Conservation (phyloP, 1,140 invertebrate genomes). For the Asbolus verrucosus region DNA sequence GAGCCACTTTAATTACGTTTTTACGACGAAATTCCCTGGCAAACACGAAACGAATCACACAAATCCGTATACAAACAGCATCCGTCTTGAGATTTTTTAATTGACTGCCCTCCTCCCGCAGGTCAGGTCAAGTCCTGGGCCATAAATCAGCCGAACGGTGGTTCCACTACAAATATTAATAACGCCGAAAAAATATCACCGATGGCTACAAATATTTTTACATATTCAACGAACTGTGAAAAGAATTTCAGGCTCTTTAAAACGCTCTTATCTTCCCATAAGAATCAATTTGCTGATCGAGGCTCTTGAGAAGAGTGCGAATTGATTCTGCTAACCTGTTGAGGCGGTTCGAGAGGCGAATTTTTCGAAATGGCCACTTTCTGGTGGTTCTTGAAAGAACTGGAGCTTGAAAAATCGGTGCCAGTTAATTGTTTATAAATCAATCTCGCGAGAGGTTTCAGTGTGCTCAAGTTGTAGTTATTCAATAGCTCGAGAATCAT, state of each 20-base stretch:
- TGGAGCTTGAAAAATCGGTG: too few species aligned
- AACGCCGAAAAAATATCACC: not conserved
- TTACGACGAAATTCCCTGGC: not conserved
- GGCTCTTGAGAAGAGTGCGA: too few species aligned
- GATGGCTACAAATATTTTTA: slow-evolving; percentile 25
- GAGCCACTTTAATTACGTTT: not conserved
- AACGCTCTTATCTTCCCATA: too few species aligned
- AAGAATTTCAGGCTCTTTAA: slow-evolving; percentile 9
- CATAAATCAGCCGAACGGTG: slow-evolving; percentile 26
- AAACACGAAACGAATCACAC: not conserved
- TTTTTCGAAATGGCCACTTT: too few species aligned
- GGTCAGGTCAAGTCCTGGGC: slow-evolving; percentile 10
- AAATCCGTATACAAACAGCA: not conserved
- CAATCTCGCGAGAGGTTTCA: too few species aligned
- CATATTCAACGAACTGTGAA: slow-evolving; percentile 12
- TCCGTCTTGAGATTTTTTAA: not conserved
- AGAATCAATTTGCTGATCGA: not conserved
- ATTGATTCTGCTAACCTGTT: too few species aligned
- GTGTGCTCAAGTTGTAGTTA: too few species aligned
- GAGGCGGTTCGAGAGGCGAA: too few species aligned
- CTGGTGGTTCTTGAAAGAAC: too few species aligned
- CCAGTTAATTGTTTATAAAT: too few species aligned
- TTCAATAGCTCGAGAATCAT: slow-evolving; percentile 13
- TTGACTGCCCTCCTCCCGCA: not conserved
- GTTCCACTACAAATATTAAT: slow-evolving; percentile 13